Evolutionary conservation across 2,888 invertebrate genomes (phyloP).

Genomic region (Cyclophora albipunctata): DNA sequence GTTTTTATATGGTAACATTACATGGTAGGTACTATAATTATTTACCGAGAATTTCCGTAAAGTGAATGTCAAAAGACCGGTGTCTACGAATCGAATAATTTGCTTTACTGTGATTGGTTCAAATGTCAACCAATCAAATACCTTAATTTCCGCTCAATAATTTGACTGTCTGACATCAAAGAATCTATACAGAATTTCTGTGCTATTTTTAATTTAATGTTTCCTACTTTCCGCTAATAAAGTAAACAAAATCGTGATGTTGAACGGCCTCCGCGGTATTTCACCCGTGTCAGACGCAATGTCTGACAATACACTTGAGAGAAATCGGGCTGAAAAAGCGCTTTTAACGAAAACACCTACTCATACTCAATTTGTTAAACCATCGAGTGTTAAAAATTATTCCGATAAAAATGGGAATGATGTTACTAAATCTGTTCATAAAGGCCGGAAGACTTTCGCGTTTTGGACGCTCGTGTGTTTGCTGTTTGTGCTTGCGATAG

Average conservation of each 20-base stretch:
- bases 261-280: constrained; percentile 47
- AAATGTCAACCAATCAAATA: constrained; percentile 35
- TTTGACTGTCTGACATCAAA: constrained; percentile 51
- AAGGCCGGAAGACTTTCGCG: constrained; percentile 79
- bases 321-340: constrained; percentile 60
- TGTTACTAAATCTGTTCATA: constrained; percentile 49
- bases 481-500: constrained; percentile 82
- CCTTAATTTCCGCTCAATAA: constrained; percentile 51
- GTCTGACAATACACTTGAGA: constrained; percentile 58
- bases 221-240: constrained; percentile 13
- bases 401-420: constrained; percentile 67
- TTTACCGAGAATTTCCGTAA: too few relatives aligned
- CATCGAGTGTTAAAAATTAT: constrained; percentile 45
- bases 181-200: constrained; percentile 11
- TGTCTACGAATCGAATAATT: background rate
- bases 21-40: too few relatives aligned
- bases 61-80: background rate
- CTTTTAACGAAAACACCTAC: constrained; percentile 53
- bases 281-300: constrained; percentile 60
- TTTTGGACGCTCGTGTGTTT: constrained; percentile 87
- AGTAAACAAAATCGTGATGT: constrained; percentile 33
- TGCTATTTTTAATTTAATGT: constrained; percentile 53
- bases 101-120: constrained; percentile 1
- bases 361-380: constrained; percentile 42
- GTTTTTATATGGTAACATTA: too few relatives aligned